Evolutionary conservation across 2,113 vertebrate species (phyloP), one percentile per base, ranked within the genome.

Genomic region (Syngnathus scovelli): DNA sequence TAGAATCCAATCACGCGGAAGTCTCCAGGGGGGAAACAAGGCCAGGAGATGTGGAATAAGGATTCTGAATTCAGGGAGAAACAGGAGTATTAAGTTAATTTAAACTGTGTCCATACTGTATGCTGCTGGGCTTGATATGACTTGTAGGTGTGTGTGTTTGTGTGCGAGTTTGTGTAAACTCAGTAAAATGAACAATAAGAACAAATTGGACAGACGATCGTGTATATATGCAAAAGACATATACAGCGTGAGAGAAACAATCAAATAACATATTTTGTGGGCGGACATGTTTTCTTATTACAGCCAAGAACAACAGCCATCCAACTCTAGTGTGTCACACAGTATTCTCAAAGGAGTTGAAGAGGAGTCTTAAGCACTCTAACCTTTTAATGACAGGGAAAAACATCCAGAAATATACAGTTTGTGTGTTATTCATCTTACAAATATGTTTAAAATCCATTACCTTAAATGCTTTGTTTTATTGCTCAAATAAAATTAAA

Each of bases 1-100:
- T 77, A 87, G 71, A 86, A 88, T 88, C 84, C 82, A 89, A 89
- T 87, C 85, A 81, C 78, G 73, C 70, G 68, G 75, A 81, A 84
- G 78, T 83, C 80, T 88, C 79, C 71, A 78, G 79, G 72, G 87
- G 77, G 75, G 72, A 68, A 80, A 71, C 67, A 73, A 69, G 77
- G 54, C 51, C 70, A 41, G 66, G 59, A 41, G 67, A 68, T 56
- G 67, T 77, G 79, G 74, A 71, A 77, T 70, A 56, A 55, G 54
- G 67, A 65, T 69, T 72, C 61, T 4, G 21, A 70, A 78, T 64
- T 56, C 49, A 44, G 46, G 66, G 63, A 82, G 80, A 83, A 86
- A 83, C 81, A 85, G 65, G 75, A 84, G 77, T 71, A 23, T 43
- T 23, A 62, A 38, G 38, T 72, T 43, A 77, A 74, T 72, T 75